Percentiles rank a stretch among this genome's conserved stretches.
These are phyloP conservation scores for Girardinus metallicus DNA, from an alignment of 2,797 vertebrate species.

Conservation along the genomic window DNA sequence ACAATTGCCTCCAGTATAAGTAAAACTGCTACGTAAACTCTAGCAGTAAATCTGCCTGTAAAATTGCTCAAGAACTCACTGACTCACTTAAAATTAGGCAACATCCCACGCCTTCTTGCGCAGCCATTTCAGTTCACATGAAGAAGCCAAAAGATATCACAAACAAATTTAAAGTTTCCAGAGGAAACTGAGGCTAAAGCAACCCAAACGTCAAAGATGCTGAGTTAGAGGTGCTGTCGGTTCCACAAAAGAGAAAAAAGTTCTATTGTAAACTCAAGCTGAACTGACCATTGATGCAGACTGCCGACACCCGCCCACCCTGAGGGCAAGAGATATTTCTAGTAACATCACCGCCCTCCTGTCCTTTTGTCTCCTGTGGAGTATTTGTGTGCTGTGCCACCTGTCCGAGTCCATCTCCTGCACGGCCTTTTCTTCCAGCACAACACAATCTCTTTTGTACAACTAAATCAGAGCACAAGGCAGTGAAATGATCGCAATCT, in stretches of 20 bases:
- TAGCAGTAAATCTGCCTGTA: slow-evolving; percentile 13
- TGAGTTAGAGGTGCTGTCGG: slow-evolving; percentile 7
- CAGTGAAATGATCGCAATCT: background rate
- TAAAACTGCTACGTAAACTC: background rate
- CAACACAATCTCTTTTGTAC: slow-evolving; percentile 14
- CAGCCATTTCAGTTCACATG: slow-evolving; percentile 17
- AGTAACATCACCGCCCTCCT: slow-evolving; percentile 63
- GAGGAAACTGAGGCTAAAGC: slow-evolving; percentile 28
- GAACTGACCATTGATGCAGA: slow-evolving; percentile 3
- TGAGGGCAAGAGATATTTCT: slow-evolving; percentile 73
- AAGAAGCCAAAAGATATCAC: slow-evolving; percentile 12
- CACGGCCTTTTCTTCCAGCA: slow-evolving; percentile 41
- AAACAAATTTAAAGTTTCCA: slow-evolving; percentile 23
- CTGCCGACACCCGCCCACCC: slow-evolving; percentile 19
- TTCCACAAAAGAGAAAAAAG: slow-evolving; percentile 17
- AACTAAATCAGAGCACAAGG: background rate
- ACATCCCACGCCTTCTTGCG: slow-evolving; percentile 14
- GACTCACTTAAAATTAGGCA: slow-evolving; percentile 19
- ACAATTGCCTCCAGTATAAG: background rate
- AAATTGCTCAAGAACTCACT: slow-evolving; percentile 16
- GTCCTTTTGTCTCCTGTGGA: slow-evolving; percentile 59
- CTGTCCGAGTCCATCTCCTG: slow-evolving; percentile 65
- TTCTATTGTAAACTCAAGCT: slow-evolving; percentile 19
- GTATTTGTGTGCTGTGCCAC: slow-evolving; percentile 57
- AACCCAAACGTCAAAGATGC: slow-evolving; percentile 27